Evolutionary conservation across 2,113 vertebrate genomes (phyloP), one percentile per base, ranked within the genome.

Genomic region (Catharus fuscescens): DNA sequence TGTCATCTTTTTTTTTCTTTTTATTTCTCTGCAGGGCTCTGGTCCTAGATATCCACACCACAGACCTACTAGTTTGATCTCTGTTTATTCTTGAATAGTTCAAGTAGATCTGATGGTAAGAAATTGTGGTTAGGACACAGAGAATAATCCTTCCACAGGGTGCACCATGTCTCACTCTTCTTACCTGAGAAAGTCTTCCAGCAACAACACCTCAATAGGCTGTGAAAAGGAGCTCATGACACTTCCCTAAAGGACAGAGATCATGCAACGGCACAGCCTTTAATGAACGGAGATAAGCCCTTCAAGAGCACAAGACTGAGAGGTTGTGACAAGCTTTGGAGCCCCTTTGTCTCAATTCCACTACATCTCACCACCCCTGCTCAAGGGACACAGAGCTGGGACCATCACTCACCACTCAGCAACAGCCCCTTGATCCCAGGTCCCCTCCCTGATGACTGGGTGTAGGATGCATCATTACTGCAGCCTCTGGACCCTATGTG

Each of bases 1-100:
- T 92, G 66, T 80, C 57, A 80, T 77, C 20, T 84, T 92, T n/a
- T 52, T 52, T 88, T 88, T 60, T 56, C 71, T 82, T 91, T 74
- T 65, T 85, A 6, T 88, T 90, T 93, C 71, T 93, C 74, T 88
- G 53, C 76, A 80, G 67, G 32, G 24, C 40, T 88, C n/a, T 69
- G 36, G n/a, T 88, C 34, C 57, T 86, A 48, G 26, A n/a, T 80
- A 21, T 64, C 57, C 26, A n/a, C 19, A n/a, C 20, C 40, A 62
- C 15, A 62, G 25, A 71, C 6, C 31, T 81, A 21, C 20, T 69
- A 65, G 36, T 80, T 69, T 82, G 57, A 82, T 64, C 61, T 93
- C 69, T 34, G 53, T 67, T 92, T 90, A 34, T 72, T 25, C n/a
- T 69, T 61, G 57, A 86, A 44, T 29, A 90, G 26, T 64, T 28